phyloP scores from a whole-genome alignment of 2,797 vertebrate genomes.

The Peromyscus melanophrys region DNA sequence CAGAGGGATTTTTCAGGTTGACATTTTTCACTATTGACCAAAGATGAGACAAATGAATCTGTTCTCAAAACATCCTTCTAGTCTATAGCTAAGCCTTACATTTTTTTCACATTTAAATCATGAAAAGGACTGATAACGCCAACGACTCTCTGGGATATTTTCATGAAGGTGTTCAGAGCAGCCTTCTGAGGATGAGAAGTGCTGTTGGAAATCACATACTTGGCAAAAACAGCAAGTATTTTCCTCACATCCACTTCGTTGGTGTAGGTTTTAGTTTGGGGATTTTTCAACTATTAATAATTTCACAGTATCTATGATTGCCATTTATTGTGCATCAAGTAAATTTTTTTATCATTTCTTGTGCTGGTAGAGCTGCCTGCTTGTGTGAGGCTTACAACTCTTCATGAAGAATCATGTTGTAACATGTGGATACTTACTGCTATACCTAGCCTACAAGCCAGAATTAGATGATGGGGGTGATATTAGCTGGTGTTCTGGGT shows the following conservation, averaged over 20 bases:
- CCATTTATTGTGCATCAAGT: background rate
- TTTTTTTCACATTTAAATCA: conserved; percentile 66
- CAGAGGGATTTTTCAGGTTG: background rate
- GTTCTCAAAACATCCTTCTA: background rate
- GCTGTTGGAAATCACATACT: background rate
- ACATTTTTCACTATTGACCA: conserved; percentile 30
- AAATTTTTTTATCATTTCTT: background rate
- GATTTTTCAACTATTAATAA: background rate
- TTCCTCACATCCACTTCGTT: background rate
- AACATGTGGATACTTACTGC: background rate
- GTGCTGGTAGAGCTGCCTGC: background rate
- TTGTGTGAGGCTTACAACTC: background rate
- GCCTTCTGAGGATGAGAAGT: background rate
- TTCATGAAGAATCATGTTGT: background rate
- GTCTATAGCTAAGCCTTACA: background rate
- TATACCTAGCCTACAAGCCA: background rate
- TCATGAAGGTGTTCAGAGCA: conserved; percentile 50
- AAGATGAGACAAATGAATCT: conserved; percentile 37
- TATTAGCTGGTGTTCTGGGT: background rate
- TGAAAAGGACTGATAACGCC: conserved; percentile 45
- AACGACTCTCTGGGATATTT: conserved; percentile 38
- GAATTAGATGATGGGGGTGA: background rate
- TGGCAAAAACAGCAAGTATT: background rate
- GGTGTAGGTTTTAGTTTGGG: background rate
- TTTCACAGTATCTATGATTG: background rate